Base-by-base conservation (phyloP, 2,888 invertebrate species). In the Phragmatobia fuliginosa region DNA sequence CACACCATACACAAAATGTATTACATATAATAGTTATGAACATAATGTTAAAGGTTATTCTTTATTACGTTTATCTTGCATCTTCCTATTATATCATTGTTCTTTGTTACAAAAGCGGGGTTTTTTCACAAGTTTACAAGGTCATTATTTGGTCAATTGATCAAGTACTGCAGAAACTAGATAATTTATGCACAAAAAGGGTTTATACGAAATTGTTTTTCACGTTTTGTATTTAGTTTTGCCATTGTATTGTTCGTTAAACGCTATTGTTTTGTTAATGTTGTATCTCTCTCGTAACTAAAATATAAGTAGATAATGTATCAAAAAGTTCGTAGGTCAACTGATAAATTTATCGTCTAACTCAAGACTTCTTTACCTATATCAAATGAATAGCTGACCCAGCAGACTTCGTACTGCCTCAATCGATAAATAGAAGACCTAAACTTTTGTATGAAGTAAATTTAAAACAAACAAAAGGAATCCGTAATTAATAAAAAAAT, bases 281-380 rank as follows among this genome's bases (percentile, higher is more conserved):
- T 49, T n/a, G 10, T 49, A 49, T 49, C 25, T 25, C 21, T 45
- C 25, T 52, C 25, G 25, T 61, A 36, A 32, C 60, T 32, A 8
- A 0, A 10, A 33, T 33, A 32, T 10, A 31, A 8, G n/a, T 60
- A n/a, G n/a, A n/a, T 33, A 32, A 33, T 21, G 4, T 60, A 32
- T 60, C 59, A 16, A 18, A 10, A n/a, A 60, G 59, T n/a, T 60
- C 59, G 59, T n/a, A 60, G 59, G 59, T 60, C 59, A 25, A 33
- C 21, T 33, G 59, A 60, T 60, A 60, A 33, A 10, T 14, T 28
- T 56, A 56, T 60, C 18, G 32, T 18, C 18, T 45, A 28, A 25
- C 25, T 56, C 5, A 49, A 25, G 10, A 49, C n/a, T 25, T 49
- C 10, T 49, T 49, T 8, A 36, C 11, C 21, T 8, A 10, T 49